Evolutionary conservation across 30 jellyfish, hydroid and myxozoan species (phyloP).

Genomic region (Mastigias papua): DNA sequence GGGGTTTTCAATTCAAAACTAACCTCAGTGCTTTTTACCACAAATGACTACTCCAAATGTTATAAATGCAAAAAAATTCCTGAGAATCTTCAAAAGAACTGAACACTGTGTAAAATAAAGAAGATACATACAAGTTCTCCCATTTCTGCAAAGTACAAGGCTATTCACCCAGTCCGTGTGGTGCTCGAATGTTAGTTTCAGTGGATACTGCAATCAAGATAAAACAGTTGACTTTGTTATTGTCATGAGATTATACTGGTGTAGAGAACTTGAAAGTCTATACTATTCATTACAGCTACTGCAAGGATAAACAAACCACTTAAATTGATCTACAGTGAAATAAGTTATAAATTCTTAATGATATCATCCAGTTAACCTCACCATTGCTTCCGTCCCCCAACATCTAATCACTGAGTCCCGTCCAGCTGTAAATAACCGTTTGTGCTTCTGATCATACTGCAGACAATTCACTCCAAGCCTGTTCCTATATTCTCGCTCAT

Average conservation of each 20-base stretch:
- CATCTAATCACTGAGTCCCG: slow-evolving; percentile 95
- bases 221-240: background rate
- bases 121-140: slow-evolving; percentile 85
- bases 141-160: slow-evolving; percentile 92
- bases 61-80: too few relatives aligned
- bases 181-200: slow-evolving; percentile 86
- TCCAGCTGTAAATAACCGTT: slow-evolving; percentile 94
- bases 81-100: background rate
- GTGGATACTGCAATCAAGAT: slow-evolving; percentile 58
- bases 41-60: too few relatives aligned
- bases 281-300: too few relatives aligned
- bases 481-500: slow-evolving; percentile 83
- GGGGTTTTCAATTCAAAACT: too few relatives aligned
- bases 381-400: slow-evolving; percentile 86
- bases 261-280: too few relatives aligned
- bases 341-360: too few relatives aligned
- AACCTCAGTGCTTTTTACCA: too few relatives aligned
- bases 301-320: too few relatives aligned
- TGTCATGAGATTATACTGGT: too few relatives aligned
- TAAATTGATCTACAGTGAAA: too few relatives aligned
- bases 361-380: background rate
- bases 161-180: slow-evolving; percentile 99
- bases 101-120: background rate
- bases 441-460: slow-evolving; percentile 83
- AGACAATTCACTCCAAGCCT: slow-evolving; percentile 91